Conservation (phyloP, 1,140 invertebrate genomes). For the Zaprionus vittiger region DNA sequence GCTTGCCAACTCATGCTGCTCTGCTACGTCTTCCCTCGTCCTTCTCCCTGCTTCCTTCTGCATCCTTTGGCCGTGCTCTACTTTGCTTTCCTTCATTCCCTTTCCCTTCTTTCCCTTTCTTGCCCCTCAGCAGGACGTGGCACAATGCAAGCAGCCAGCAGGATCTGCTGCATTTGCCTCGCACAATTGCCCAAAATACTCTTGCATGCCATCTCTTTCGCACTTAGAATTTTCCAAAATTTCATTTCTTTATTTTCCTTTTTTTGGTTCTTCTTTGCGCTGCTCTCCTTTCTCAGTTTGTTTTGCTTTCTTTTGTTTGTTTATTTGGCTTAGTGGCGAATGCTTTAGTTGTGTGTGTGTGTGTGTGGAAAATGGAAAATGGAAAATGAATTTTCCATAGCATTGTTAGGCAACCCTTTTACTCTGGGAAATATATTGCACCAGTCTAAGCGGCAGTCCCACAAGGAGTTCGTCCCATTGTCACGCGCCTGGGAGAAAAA, state of each 20-base stretch:
- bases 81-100: constrained; percentile 15
- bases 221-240: constrained; percentile 31
- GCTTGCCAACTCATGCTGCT: too few relatives aligned
- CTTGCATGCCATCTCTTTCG: not conserved
- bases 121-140: constrained; percentile 9
- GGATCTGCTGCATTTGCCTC: constrained; percentile 37
- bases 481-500: constrained; percentile 17
- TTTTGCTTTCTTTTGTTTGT: constrained; percentile 58
- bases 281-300: constrained; percentile 48
- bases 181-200: constrained; percentile 32
- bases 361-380: constrained; percentile 13
- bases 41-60: too few relatives aligned
- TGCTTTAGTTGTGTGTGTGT: constrained; percentile 20
- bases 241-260: constrained; percentile 22
- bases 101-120: not conserved
- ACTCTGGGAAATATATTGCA: constrained; percentile 65
- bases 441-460: constrained; percentile 2
- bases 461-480: constrained; percentile 13
- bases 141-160: constrained; percentile 51
- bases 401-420: constrained; percentile 67
- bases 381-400: constrained; percentile 67
- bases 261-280: constrained; percentile 30
- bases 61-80: constrained; percentile 54
- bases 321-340: constrained; percentile 53
- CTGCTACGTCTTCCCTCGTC: not conserved